Evolutionary conservation across 2,888 invertebrate species (phyloP), one percentile per base, ranked within the genome.

Genomic region (Theretra japonica): DNA sequence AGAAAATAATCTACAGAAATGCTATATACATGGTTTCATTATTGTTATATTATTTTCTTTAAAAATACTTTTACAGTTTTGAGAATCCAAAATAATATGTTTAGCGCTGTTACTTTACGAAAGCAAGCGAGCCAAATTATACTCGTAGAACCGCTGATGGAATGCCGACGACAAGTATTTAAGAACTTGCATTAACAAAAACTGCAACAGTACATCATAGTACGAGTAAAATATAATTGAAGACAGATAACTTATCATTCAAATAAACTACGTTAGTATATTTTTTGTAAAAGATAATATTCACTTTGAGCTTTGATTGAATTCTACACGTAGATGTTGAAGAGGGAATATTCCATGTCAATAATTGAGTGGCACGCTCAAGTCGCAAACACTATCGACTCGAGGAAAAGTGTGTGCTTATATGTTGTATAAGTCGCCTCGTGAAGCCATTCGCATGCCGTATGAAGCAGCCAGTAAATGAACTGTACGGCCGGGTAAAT

Each of bases 401-500:
- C 11, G 23, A 48, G 48, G 65, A 41, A 62, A 62, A 65, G 48
- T 48, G 23, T 41, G 21, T 41, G 48, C 23, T 65, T 23, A 48
- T 65, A 70, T 19, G 80, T 75, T 75, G 62, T 79, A 76, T 78
- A 74, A 80, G 72, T 75, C 68, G 70, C 72, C 50, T 69, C 68
- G 65, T 68, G 77, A 79, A 82, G 75, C 76, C 75, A 50, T 75
- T 77, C 70, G 59, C 30, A 70, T 75, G 72, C 70, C 73, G 75
- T 77, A 74, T 73, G 71, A 73, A 78, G 71, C 73, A 77, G 72
- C 71, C 75, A 73, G 74, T 78, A 83, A 80, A 69, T 80, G 70
- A 79, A 81, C 77, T 77, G 71, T 78, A 72, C 74, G 73, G 75
- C 75, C 73, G 70, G 79, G 74, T 77, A 76, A 82, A 81, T 82